These are phyloP conservation scores for Drosophila rufa DNA, from an alignment of 1,140 invertebrate species.

Conservation along the genomic window DNA sequence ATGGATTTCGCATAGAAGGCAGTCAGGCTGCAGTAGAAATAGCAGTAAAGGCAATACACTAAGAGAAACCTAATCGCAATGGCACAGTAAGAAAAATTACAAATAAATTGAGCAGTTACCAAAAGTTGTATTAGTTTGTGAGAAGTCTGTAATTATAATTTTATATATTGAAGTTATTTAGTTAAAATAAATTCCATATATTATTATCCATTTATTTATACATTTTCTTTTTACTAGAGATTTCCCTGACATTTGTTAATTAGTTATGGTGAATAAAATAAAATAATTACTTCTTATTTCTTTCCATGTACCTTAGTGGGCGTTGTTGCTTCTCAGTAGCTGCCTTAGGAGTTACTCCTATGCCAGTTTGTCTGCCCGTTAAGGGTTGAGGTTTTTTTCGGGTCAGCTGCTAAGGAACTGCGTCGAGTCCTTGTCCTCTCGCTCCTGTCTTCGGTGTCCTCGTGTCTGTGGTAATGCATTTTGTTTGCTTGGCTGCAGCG, in stretches of 20 bases:
- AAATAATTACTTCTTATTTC: background rate
- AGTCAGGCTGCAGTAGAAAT: slow-evolving; percentile 44
- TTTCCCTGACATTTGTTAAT: background rate
- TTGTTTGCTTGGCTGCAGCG: slow-evolving; percentile 69
- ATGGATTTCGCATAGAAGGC: slow-evolving; percentile 77
- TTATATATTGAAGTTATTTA: background rate
- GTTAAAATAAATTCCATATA: too few relatives aligned
- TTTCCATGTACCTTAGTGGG: slow-evolving; percentile 5
- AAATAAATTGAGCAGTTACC: background rate
- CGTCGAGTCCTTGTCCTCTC: slow-evolving; percentile 45
- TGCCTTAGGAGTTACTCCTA: slow-evolving; percentile 12
- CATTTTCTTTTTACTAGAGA: background rate
- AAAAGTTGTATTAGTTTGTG: too few relatives aligned
- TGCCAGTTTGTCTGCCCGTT: slow-evolving; percentile 26
- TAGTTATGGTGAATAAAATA: background rate
- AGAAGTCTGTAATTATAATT: background rate
- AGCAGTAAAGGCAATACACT: slow-evolving; percentile 4
- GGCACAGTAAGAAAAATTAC: background rate
- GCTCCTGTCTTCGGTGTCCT: slow-evolving; percentile 33
- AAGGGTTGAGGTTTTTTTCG: slow-evolving; percentile 46
- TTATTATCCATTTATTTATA: too few relatives aligned
- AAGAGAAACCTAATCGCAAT: background rate
- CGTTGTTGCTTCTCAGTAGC: slow-evolving; percentile 13
- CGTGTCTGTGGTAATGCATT: slow-evolving; percentile 69
- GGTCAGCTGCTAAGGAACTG: slow-evolving; percentile 52